phyloP scores from a whole-genome alignment of 2,888 invertebrate species.

The Atrina japonica region DNA sequence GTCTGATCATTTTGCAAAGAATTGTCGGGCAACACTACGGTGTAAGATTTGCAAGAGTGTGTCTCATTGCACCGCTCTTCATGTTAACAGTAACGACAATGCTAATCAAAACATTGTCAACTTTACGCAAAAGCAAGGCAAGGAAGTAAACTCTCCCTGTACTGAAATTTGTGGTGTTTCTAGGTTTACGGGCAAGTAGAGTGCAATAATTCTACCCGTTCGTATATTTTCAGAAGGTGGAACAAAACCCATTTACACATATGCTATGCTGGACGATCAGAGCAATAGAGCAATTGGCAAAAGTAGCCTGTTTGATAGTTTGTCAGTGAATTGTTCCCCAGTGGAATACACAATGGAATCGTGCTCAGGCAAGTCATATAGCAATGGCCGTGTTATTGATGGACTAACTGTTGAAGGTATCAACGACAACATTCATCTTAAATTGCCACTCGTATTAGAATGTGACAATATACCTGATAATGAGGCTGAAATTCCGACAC shows the following conservation, averaged over 20 bases:
- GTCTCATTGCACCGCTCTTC: constrained; percentile 26
- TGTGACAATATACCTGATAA: constrained; percentile 29
- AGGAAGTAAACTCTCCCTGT: constrained; percentile 13
- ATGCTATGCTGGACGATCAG: constrained; percentile 29
- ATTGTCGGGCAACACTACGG: constrained; percentile 17
- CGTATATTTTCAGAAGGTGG: constrained; percentile 14
- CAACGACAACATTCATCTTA: background rate
- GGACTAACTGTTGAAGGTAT: constrained; percentile 1
- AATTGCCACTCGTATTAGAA: constrained; percentile 12
- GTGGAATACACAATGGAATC: constrained; percentile 24
- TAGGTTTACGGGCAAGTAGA: constrained; percentile 32
- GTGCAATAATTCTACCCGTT: constrained; percentile 27
- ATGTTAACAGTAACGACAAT: background rate
- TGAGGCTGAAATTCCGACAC: constrained; percentile 22
- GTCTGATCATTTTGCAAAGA: constrained; percentile 28
- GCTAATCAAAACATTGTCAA: background rate
- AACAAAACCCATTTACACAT: too few species aligned
- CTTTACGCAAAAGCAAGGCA: constrained; percentile 2
- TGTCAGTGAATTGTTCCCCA: constrained; percentile 5
- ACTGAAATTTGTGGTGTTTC: constrained; percentile 25
- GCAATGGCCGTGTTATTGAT: background rate
- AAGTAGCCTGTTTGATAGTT: constrained; percentile 8
- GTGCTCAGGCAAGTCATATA: constrained; percentile 12
- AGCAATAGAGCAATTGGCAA: constrained; percentile 16
- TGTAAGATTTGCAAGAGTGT: constrained; percentile 25